Evolutionary conservation across 2,888 invertebrate genomes (phyloP).

Genomic region (Odontocerum albicorne): DNA sequence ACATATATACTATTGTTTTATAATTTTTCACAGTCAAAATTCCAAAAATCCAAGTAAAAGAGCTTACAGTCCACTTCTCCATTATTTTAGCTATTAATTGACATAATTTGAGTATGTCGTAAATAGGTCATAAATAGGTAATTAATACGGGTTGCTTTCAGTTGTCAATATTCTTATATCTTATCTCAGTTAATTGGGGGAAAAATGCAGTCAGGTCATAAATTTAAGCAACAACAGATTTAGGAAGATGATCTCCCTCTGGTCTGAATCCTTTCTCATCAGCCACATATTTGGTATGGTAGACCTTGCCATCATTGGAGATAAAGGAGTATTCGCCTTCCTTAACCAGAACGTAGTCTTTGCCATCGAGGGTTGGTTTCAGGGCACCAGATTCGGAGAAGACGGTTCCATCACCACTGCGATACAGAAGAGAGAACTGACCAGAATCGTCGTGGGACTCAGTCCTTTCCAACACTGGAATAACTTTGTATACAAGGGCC

Average conservation of each 20-base stretch:
- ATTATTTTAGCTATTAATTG: no score
- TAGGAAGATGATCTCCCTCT: constrained; percentile 30
- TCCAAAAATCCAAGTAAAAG: no score
- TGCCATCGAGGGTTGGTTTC: constrained; percentile 23
- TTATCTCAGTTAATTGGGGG: no score
- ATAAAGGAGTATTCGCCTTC: constrained; percentile 21
- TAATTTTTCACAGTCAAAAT: no score
- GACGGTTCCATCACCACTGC: constrained; percentile 23
- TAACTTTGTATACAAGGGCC: background rate
- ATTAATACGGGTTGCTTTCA: no score
- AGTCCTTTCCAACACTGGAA: constrained; percentile 27
- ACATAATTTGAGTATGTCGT: no score
- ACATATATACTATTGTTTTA: no score
- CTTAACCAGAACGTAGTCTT: constrained; percentile 27
- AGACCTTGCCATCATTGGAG: constrained; percentile 22
- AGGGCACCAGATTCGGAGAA: constrained; percentile 22
- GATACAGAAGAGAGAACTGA: constrained; percentile 24
- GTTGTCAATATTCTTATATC: no score
- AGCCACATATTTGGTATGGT: constrained; percentile 26
- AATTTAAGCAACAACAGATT: constrained; percentile 32
- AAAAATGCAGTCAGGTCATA: no score
- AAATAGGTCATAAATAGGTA: no score
- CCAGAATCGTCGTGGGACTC: constrained; percentile 26
- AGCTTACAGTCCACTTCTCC: no score
- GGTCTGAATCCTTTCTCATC: constrained; percentile 27